Percentiles rank a stretch among this genome's conserved stretches.
Evolutionary conservation across 2,888 invertebrate genomes (phyloP).

Genomic region (Scaptomyza parva): DNA sequence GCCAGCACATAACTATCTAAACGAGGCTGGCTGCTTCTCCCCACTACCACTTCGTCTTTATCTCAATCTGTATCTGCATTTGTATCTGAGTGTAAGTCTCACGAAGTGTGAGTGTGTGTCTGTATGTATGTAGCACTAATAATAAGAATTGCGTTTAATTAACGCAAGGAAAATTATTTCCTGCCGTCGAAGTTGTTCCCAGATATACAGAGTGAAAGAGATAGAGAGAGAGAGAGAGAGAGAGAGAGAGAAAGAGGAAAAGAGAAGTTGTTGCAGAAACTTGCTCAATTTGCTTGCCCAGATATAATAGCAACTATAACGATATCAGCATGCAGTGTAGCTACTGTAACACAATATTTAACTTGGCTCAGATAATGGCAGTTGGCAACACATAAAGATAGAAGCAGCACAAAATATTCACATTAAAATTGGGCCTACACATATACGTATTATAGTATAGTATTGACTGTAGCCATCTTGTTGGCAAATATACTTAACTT

Average conservation of each 20-base stretch:
- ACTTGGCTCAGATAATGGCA: slow-evolving; percentile 56
- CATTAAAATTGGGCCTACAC: slow-evolving; percentile 32
- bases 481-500: slow-evolving; percentile 15
- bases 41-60: slow-evolving; percentile 23
- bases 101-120: slow-evolving; percentile 9
- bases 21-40: slow-evolving; percentile 33
- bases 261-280: slow-evolving; percentile 60
- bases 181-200: slow-evolving; percentile 58
- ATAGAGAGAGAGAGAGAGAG: slow-evolving; percentile 13
- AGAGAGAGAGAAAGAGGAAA: background rate
- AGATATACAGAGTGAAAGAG: background rate
- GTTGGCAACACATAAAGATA: slow-evolving; percentile 42
- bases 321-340: background rate
- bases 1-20: slow-evolving; percentile 52
- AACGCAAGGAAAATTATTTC: slow-evolving; percentile 70
- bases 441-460: background rate
- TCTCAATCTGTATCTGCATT: slow-evolving; percentile 15
- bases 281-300: slow-evolving; percentile 50
- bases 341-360: slow-evolving; percentile 47
- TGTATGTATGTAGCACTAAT: slow-evolving; percentile 55
- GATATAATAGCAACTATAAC: slow-evolving; percentile 9
- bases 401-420: slow-evolving; percentile 22
- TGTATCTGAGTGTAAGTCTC: slow-evolving; percentile 1
- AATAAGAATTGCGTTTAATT: slow-evolving; percentile 77
- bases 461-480: slow-evolving; percentile 13